These are phyloP conservation scores for Solen grandis DNA, from an alignment of 1,140 invertebrate genomes.

Conservation along the genomic window DNA sequence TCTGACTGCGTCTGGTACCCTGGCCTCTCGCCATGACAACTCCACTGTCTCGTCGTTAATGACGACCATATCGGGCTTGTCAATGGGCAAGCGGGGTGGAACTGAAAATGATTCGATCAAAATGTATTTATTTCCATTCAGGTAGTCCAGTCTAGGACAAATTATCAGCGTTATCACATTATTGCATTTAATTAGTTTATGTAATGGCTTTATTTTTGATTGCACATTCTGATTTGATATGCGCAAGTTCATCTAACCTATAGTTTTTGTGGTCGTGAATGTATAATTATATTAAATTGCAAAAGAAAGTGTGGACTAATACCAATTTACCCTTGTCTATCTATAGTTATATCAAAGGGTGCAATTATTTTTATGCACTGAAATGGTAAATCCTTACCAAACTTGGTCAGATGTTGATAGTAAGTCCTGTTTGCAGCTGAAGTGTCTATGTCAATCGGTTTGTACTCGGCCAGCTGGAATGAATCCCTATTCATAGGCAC, in stretches of 20 bases:
- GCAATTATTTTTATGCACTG: no score
- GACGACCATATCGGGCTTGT: conserved; percentile 70
- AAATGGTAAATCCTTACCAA: no score
- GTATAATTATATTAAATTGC: no score
- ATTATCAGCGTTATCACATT: no score
- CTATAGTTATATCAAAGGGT: no score
- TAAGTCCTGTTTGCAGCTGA: conserved; percentile 71
- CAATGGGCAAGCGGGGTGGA: conserved; percentile 73
- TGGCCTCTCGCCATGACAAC: conserved; percentile 71
- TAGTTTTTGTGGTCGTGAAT: background rate
- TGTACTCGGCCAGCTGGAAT: conserved; percentile 47
- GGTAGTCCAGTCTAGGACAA: no score
- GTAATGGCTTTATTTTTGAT: no score
- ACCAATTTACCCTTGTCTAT: no score
- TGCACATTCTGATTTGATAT: background rate
- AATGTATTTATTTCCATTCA: no score
- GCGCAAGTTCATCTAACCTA: background rate
- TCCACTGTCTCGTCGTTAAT: conserved; percentile 62
- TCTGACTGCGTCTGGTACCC: conserved; percentile 65
- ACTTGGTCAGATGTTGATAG: conserved; percentile 72
- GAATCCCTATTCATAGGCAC: conserved; percentile 54
- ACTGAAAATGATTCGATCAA: conserved; percentile 64
- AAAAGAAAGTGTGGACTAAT: no score
- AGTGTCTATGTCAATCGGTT: conserved; percentile 63
- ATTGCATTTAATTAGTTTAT: no score